Evolutionary conservation across 2,888 invertebrate genomes (phyloP), one percentile per base, ranked within the genome.

Genomic region (Psylliodes chrysocephalus): DNA sequence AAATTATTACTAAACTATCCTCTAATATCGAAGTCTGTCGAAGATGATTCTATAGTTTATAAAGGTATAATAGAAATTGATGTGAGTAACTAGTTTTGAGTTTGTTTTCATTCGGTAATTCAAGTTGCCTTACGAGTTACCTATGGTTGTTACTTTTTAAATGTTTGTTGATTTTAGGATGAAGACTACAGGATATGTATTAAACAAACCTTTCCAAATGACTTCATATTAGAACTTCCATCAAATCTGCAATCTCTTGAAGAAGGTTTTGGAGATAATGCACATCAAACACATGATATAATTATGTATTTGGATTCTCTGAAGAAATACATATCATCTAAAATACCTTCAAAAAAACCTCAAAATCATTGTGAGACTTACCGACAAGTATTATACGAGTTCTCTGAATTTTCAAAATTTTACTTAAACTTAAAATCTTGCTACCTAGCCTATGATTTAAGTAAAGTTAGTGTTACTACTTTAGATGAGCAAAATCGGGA

Each of bases 1-100:
- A 66, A 70, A 51, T 35, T 72, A 17, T 40, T 78, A 38, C 60
- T 78, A 1, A 75, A 76, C 46, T 78, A 78, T 66, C 79, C 79
- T 7, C 62, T 75, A 12, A 71, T 79, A 17, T 52, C 59, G 1
- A 64, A 56, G 73, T 60, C 46, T 62, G 15, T 63, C 40, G 49
- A 67, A 25, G 55, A 66, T 42, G 66, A 65, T n/a, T 49, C 54
- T 28, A 66, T 72, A n/a, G 22, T 59, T 14, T 76, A 75, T 30
- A 71, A 72, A 49, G 71, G 77, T 60, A 66, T 69, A 33, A 63
- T 77, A 38, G 67, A 73, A 42, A 71, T 77, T 54, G 65, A 69
- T 63, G 68, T 71, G 68, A 64, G 70, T 64, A 33, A n/a, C n/a
- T n/a, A n/a, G n/a, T n/a, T n/a, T n/a, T n/a, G n/a, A n/a, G n/a